These are phyloP conservation scores for Nemopilema nomurai DNA, from an alignment of 30 jellyfish, hydroid and myxozoan species.

Conservation along the genomic window DNA sequence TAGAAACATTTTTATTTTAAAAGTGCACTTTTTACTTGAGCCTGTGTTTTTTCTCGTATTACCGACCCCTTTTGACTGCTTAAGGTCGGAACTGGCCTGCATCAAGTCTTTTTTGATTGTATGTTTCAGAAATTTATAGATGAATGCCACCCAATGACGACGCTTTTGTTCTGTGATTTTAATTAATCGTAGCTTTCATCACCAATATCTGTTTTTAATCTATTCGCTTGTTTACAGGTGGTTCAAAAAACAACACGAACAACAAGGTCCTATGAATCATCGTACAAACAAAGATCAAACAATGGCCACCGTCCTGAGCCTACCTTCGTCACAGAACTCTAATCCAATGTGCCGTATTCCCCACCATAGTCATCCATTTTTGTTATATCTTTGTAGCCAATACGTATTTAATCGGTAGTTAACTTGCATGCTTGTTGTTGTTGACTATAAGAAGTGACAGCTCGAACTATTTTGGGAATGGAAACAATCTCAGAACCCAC, in stretches of 20 bases:
- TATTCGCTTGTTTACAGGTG: slow-evolving; percentile 7
- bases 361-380: background rate
- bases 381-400: background rate
- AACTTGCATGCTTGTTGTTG: no score
- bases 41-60: no score
- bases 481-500: no score
- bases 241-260: slow-evolving; percentile 39
- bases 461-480: no score
- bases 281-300: slow-evolving; percentile 4
- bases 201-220: no score
- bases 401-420: background rate
- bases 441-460: no score
- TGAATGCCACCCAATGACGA: background rate
- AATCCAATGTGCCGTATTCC: background rate
- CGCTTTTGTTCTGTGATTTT: background rate
- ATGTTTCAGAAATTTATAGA: background rate
- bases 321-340: slow-evolving; percentile 55
- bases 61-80: no score
- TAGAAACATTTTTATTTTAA: no score
- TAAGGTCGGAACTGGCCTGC: no score
- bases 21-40: no score
- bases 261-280: slow-evolving; percentile 32
- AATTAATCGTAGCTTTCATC: background rate
- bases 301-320: slow-evolving; percentile 39
- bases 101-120: background rate